Percentiles rank a stretch among this genome's conserved stretches.
phyloP scores from a whole-genome alignment of 1,140 invertebrate genomes.

The Papilio machaon region DNA sequence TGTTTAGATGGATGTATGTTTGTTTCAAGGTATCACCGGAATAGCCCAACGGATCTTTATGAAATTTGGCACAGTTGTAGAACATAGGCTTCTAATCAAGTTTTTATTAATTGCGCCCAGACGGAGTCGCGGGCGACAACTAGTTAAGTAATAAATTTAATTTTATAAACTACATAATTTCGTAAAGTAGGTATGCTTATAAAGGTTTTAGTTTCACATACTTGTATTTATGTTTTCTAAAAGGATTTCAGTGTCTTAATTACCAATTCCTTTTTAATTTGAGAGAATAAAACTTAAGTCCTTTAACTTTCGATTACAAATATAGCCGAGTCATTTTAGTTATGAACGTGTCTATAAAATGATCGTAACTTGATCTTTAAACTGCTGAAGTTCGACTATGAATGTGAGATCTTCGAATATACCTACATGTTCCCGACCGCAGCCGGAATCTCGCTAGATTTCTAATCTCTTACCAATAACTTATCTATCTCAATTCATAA shows the following conservation, averaged over 20 bases:
- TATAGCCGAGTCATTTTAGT: slow-evolving; percentile 1
- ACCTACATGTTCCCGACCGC: neutral
- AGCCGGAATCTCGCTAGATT: slow-evolving; percentile 37
- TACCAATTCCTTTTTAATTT: neutral
- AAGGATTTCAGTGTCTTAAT: neutral
- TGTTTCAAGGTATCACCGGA: too few species aligned
- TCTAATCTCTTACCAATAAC: slow-evolving; percentile 38
- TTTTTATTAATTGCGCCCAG: too few species aligned
- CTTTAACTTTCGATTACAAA: neutral
- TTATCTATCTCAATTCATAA: slow-evolving; percentile 60
- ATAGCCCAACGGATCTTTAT: too few species aligned
- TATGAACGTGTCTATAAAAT: neutral
- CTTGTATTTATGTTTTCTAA: too few species aligned
- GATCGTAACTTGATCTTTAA: neutral
- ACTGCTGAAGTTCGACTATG: neutral
- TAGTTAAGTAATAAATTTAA: too few species aligned
- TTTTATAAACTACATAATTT: too few species aligned
- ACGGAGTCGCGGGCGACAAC: too few species aligned
- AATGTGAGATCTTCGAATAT: slow-evolving; percentile 14
- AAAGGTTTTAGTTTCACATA: too few species aligned
- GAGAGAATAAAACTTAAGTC: neutral
- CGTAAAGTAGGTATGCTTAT: too few species aligned
- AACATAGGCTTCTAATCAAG: too few species aligned
- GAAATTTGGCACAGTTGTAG: too few species aligned
- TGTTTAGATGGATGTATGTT: too few species aligned